phyloP scores from a whole-genome alignment of 2,797 vertebrate species.

The Fistularia tabacaria region DNA sequence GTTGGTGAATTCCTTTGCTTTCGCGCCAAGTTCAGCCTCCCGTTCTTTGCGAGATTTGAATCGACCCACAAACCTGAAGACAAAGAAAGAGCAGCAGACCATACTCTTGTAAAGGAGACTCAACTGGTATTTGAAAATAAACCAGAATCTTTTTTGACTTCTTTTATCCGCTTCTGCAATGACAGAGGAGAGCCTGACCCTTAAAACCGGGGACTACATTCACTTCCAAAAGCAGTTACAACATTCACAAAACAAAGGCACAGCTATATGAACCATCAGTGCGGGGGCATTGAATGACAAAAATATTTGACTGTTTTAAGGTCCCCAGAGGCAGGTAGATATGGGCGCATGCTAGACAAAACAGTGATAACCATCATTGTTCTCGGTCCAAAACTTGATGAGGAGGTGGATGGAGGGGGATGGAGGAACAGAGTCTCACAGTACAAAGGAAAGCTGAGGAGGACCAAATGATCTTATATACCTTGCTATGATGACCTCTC shows the following conservation, averaged over 20 bases:
- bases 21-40: slow-evolving; percentile 95
- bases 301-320: slow-evolving; percentile 38
- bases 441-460: slow-evolving; percentile 66
- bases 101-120: slow-evolving; percentile 52
- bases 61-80: slow-evolving; percentile 90
- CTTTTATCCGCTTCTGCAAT: slow-evolving; percentile 19
- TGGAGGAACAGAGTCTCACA: slow-evolving; percentile 65
- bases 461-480: slow-evolving; percentile 72
- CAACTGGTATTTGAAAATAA: slow-evolving; percentile 18
- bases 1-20: slow-evolving; percentile 98
- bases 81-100: slow-evolving; percentile 28
- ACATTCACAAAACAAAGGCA: slow-evolving; percentile 45
- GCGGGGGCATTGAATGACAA: slow-evolving; percentile 25
- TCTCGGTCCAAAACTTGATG: slow-evolving; percentile 61
- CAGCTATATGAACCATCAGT: slow-evolving; percentile 29
- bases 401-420: slow-evolving; percentile 62
- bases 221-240: slow-evolving; percentile 23
- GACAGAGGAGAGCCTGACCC: slow-evolving; percentile 37
- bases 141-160: slow-evolving; percentile 34
- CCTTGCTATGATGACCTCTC: slow-evolving; percentile 73
- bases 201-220: slow-evolving; percentile 22
- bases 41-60: slow-evolving; percentile 98
- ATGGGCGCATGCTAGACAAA: slow-evolving; percentile 60
- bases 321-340: slow-evolving; percentile 53
- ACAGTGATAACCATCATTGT: slow-evolving; percentile 50